Base-by-base conservation (phyloP, 2,113 vertebrate species). In the Chloropsis hardwickii region DNA sequence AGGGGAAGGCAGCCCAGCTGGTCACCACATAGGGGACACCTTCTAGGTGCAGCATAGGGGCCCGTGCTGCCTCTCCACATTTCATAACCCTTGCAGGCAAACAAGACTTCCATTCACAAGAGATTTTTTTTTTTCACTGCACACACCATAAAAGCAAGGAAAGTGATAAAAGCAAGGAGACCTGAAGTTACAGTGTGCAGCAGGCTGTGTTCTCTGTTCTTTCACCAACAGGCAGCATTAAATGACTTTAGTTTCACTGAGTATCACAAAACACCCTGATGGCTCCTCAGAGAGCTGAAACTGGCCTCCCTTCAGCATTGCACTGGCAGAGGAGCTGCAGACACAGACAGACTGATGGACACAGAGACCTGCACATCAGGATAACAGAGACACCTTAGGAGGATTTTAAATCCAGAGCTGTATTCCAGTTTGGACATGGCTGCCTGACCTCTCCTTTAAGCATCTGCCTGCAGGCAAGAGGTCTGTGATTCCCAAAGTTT, bases 141-240 rank as follows among this genome's bases (percentile, higher is more conserved):
- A 82, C 78, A 39, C 67, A 73, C 73, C 62, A 35, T 92, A 70
- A 88, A 83, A 88, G 58, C 71, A 73, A 77, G 67, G 12, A 17
- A 86, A 82, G 92, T 60, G 86, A 90, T 90, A 95, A 94, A 94
- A 95, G 79, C 81, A 45, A 66, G 64, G 85, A 64, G 82, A 92
- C 40, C 87, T 74, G 79, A 80, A 80, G 87, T 89, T 88, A 21
- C 66, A 79, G 66, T 2, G 4, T 20, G 44, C 53, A 81, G 72
- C 57, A 76, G 78, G 50, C 64, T 3, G 27, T 66, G 50, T 64
- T 67, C 82, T 83, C 90, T 73, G 40, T 44, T 86, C 88, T 71
- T 88, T 83, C 71, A 88, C 74, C 73, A 64, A 39, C 31, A 85
- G 73, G 57, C 70, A 94, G 22, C 42, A 18, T 29, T 25, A 44